phyloP scores from a whole-genome alignment of 2,797 vertebrate species.

The Pogoniulus pusillus region DNA sequence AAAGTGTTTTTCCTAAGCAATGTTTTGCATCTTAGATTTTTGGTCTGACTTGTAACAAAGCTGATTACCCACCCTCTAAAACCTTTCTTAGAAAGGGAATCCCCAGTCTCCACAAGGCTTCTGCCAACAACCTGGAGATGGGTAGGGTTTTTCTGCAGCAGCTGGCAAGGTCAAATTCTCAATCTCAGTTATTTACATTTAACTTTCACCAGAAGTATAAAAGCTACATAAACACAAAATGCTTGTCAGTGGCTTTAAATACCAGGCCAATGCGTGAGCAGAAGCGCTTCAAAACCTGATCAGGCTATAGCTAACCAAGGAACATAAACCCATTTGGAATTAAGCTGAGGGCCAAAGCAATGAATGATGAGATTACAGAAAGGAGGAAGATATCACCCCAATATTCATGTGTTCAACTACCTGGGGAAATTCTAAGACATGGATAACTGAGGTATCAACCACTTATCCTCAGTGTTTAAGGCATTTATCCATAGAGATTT shows the following conservation, averaged over 20 bases:
- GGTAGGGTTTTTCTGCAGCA: neutral
- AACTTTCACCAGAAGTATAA: neutral
- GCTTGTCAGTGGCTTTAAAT: neutral
- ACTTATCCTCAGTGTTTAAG: neutral
- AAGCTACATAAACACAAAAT: neutral
- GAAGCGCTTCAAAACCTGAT: neutral
- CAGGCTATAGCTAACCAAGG: neutral
- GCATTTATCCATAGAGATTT: neutral
- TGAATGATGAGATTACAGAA: neutral
- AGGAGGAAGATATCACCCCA: neutral
- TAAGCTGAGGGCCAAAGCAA: neutral
- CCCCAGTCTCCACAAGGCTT: neutral
- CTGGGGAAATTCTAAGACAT: neutral
- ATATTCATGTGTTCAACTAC: neutral
- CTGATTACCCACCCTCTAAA: neutral
- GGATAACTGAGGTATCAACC: neutral
- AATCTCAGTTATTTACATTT: neutral
- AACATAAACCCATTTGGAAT: constrained; percentile 21
- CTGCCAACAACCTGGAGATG: neutral
- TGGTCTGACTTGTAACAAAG: neutral
- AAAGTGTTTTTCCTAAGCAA: neutral
- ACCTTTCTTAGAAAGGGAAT: neutral
- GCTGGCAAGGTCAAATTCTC: neutral
- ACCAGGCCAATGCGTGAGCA: neutral
- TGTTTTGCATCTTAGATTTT: neutral